phyloP scores from a whole-genome alignment of 2,797 vertebrate genomes.

The Glossophaga mutica region DNA sequence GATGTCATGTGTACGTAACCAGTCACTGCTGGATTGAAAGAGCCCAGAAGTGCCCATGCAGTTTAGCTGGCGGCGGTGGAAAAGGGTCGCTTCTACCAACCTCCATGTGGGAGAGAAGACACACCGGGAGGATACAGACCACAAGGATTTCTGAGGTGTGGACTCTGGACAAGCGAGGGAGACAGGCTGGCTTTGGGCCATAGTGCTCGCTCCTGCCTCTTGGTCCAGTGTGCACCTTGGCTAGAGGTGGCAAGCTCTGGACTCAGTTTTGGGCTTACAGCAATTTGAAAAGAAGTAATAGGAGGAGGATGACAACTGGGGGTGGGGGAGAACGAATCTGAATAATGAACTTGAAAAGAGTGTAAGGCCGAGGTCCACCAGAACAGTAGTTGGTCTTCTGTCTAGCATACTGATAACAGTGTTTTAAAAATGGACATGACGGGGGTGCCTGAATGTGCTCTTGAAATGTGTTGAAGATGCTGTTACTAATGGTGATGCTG shows the following conservation, averaged over 20 bases:
- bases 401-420: neutral
- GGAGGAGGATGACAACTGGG: neutral
- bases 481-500: neutral
- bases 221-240: neutral
- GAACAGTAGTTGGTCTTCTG: neutral
- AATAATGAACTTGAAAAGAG: neutral
- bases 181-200: neutral
- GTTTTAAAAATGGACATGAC: neutral
- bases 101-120: neutral
- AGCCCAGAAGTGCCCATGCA: neutral
- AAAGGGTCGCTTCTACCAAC: neutral
- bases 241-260: neutral
- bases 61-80: neutral
- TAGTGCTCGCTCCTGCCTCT: rapidly evolving
- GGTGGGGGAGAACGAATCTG: rapidly evolving
- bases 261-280: neutral
- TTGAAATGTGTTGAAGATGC: neutral
- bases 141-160: rapidly evolving
- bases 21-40: neutral
- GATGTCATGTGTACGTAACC: rapidly evolving
- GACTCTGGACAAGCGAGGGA: rapidly evolving
- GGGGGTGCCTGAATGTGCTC: too few species aligned
- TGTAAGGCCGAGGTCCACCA: neutral
- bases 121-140: neutral
- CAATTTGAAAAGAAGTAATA: neutral